A percentile compares a stretch with the other conserved stretches of the same genome.
Evolutionary conservation across 2,888 invertebrate species (phyloP).

Genomic region (Himalopsyche tibetana): DNA sequence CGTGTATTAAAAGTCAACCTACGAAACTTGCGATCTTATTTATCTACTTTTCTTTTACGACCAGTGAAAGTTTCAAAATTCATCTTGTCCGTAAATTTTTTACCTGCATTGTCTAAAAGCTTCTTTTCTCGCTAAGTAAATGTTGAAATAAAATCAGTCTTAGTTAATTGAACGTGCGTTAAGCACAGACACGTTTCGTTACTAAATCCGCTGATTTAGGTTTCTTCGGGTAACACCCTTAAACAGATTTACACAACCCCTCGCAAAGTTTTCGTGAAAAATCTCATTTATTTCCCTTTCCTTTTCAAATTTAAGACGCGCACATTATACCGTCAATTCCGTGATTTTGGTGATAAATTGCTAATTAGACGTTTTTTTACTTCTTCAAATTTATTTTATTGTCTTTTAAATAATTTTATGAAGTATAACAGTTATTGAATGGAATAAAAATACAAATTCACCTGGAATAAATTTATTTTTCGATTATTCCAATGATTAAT

Average conservation of each 20-base stretch:
- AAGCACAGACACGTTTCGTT: conserved; percentile 42
- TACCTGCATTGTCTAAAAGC: conserved; percentile 6
- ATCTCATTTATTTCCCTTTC: conserved; percentile 37
- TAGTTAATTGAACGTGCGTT: conserved; percentile 6
- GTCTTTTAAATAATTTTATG: no score
- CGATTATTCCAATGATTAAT: no score
- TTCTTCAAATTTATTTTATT: not conserved
- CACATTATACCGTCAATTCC: not conserved
- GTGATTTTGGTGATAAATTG: no score
- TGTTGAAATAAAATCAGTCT: conserved; percentile 42
- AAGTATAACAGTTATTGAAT: no score
- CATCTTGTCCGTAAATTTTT: not conserved
- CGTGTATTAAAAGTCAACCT: not conserved
- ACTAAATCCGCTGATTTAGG: conserved; percentile 42
- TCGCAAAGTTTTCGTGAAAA: conserved; percentile 13
- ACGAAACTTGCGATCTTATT: not conserved
- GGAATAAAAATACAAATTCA: no score
- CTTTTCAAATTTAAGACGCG: not conserved
- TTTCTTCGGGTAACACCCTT: conserved; percentile 27
- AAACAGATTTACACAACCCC: conserved; percentile 29
- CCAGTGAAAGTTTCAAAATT: not conserved
- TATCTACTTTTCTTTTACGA: not conserved
- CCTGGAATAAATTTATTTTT: no score
- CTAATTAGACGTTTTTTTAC: not conserved
- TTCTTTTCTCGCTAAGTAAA: not conserved